These are phyloP conservation scores for Zeus faber DNA, from an alignment of 2,113 vertebrate genomes.

Conservation along the genomic window DNA sequence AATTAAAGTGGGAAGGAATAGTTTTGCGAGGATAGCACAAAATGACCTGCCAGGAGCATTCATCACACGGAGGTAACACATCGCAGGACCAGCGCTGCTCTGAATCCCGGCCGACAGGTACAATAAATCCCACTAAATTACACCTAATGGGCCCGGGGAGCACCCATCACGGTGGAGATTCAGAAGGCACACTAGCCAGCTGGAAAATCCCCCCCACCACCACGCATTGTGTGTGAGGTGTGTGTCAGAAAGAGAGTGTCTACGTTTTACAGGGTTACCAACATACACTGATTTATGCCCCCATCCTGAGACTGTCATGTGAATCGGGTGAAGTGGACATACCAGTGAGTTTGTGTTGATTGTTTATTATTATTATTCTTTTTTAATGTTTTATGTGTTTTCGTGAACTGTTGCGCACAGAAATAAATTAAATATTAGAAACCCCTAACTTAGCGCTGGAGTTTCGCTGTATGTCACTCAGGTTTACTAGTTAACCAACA, in stretches of 20 bases:
- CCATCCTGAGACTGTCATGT: not conserved
- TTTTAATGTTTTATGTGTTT: not conserved
- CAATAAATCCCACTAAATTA: conserved; percentile 50
- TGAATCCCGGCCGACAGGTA: conserved; percentile 18
- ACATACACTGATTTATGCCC: conserved; percentile 11
- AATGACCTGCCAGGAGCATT: conserved; percentile 25
- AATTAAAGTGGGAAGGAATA: conserved; percentile 20
- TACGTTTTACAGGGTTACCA: not conserved
- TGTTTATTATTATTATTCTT: too few species aligned
- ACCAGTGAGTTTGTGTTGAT: not conserved
- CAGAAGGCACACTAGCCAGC: conserved; percentile 20
- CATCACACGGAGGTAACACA: conserved; percentile 23
- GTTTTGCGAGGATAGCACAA: conserved; percentile 28
- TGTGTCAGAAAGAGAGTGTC: conserved; percentile 13
- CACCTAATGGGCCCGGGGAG: conserved; percentile 38
- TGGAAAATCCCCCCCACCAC: conserved; percentile 31
- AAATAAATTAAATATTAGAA: not conserved
- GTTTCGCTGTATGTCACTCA: too few species aligned
- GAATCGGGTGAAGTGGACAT: not conserved
- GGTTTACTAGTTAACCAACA: too few species aligned
- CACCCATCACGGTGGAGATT: conserved; percentile 39
- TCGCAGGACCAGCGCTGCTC: conserved; percentile 13
- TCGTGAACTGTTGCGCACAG: not conserved
- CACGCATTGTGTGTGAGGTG: conserved; percentile 6
- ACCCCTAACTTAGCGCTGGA: too few species aligned